Evolutionary conservation across 2,113 vertebrate genomes (phyloP), one percentile per base, ranked within the genome.

Genomic region (crab-eating macaque (Macaca fascicularis)): DNA sequence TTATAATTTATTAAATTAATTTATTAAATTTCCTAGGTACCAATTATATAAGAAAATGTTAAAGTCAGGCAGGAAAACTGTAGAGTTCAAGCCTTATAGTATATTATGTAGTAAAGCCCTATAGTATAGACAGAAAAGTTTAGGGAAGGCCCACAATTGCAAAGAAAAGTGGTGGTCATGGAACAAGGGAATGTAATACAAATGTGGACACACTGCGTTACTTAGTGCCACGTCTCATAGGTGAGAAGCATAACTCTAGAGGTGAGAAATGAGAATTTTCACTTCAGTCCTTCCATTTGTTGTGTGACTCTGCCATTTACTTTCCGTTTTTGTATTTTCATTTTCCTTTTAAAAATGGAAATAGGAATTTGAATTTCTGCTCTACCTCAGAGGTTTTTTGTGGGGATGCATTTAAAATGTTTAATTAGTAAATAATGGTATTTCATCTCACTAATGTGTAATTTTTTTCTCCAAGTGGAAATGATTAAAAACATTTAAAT

Each of bases 241-340:
- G 6, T 1, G 23, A 3, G 50, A 19, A 57, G 8, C 2, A 0
- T 0, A 1, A 27, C 17, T 0, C 12, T 6, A 2, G 23, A 30
- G 30, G 9, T 20, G 80, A 74, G 79, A 43, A 80, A 25, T 38
- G 8, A 11, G 23, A 67, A 35, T 20, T 70, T 93, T 79, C 5
- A n/a, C 25, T 13, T 43, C 5, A 5, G 2, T 43, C 3, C 59
- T 61, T 32, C 38, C 79, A 2, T 75, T 35, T 10, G 7, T 4
- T 64, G 2, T 70, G 45, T 83, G 70, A 4, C 14, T 27, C 23
- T 43, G 38, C 8, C 25, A 8, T 20, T 79, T 40, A 13, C 27
- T 70, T 82, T 6, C 30, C 52, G 50, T 92, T 57, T 80, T 19
- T 76, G n/a, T 43, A 4, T 40, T 89, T 75, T 35, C 2, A 0